These are phyloP conservation scores for Geophilus truncorum DNA, from an alignment of 2,888 invertebrate genomes.

Conservation along the genomic window DNA sequence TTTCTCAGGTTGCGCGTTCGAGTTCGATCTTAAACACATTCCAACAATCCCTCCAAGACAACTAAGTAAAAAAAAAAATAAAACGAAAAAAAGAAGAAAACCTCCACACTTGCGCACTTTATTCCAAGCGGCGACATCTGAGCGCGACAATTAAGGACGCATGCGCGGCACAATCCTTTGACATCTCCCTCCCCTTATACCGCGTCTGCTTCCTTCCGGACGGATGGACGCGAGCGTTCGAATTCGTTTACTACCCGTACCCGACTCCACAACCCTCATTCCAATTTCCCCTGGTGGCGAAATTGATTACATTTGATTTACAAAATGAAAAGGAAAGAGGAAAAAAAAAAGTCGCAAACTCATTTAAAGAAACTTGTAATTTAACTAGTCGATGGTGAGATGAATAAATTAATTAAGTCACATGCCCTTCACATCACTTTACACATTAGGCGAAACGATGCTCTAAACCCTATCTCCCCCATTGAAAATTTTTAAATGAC, in stretches of 20 bases:
- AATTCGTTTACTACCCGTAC: conserved; percentile 18
- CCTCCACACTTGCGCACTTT: not conserved
- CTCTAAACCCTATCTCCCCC: no score
- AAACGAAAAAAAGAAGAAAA: not conserved
- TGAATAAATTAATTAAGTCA: conserved; percentile 21
- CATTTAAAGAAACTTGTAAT: conserved; percentile 4
- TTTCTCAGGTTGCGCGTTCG: not conserved
- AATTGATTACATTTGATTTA: conserved; percentile 23
- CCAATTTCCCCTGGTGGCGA: conserved; percentile 22
- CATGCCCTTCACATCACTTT: not conserved
- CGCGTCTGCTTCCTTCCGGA: conserved; percentile 21
- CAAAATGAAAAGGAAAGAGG: not conserved
- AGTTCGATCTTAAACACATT: not conserved
- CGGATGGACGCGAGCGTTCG: conserved; percentile 8
- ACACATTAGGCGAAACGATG: no score
- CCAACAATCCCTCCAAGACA: not conserved
- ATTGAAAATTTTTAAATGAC: no score
- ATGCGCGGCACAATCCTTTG: conserved; percentile 27
- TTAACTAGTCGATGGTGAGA: conserved; percentile 8
- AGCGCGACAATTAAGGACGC: conserved; percentile 27
- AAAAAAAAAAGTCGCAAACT: not conserved
- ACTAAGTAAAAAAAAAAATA: not conserved
- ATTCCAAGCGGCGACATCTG: conserved; percentile 21
- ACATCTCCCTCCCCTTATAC: not conserved
- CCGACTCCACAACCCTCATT: not conserved